A percentile compares a stretch with the other conserved stretches of the same genome.
Evolutionary conservation across 2,797 vertebrate genomes (phyloP).

Genomic region (Furcifer pardalis): DNA sequence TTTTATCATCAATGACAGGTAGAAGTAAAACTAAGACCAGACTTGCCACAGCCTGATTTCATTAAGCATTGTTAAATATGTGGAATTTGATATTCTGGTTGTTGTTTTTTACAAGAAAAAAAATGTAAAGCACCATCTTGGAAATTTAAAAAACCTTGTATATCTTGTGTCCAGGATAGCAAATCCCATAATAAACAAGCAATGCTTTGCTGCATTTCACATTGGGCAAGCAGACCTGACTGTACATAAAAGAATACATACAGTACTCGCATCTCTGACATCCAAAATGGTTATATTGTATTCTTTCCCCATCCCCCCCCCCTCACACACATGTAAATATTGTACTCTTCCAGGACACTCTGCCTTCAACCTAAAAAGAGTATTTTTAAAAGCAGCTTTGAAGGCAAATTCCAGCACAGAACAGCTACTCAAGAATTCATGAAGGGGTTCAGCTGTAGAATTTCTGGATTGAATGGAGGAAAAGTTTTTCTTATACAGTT

Average conservation of each 20-base stretch:
- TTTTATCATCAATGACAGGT: conserved; percentile 27
- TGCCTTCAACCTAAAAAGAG: too few species aligned
- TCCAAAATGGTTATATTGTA: too few species aligned
- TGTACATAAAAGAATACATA: not conserved
- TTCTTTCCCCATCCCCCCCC: too few species aligned
- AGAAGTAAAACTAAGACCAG: conserved; percentile 14
- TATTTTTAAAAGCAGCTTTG: too few species aligned
- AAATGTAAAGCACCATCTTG: not conserved
- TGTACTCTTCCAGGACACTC: too few species aligned
- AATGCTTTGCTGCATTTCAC: not conserved
- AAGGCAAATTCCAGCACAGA: not conserved
- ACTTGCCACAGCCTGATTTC: conserved; percentile 45
- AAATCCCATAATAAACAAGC: not conserved
- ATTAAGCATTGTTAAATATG: conserved; percentile 30
- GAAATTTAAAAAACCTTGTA: not conserved
- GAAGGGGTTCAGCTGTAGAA: not conserved
- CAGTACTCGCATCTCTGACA: too few species aligned
- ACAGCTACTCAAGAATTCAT: not conserved
- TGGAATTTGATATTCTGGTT: conserved; percentile 8
- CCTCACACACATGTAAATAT: too few species aligned
- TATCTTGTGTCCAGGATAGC: not conserved
- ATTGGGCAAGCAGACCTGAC: not conserved
- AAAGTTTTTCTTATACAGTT: not conserved
- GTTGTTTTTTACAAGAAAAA: not conserved
- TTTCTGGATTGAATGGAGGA: not conserved